phyloP scores from a whole-genome alignment of 2,113 vertebrate species.

The Anolis sagrei region DNA sequence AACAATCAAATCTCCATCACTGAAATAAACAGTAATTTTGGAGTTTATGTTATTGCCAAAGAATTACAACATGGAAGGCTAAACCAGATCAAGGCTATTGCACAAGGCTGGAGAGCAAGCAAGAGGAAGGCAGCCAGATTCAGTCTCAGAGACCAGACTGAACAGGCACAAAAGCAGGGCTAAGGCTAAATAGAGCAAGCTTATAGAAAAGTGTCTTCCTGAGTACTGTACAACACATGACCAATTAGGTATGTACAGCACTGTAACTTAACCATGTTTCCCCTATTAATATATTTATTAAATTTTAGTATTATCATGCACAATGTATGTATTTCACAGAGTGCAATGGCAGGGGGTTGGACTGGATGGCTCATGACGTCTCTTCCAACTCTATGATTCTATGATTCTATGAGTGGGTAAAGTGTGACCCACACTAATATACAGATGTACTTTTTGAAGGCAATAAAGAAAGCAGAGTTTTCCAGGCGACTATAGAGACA shows the following conservation, averaged over 20 bases:
- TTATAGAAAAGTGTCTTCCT: not conserved
- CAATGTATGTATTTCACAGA: not conserved
- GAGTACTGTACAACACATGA: not conserved
- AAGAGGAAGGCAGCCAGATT: not conserved
- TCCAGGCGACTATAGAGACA: too few species aligned
- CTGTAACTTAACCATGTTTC: not conserved
- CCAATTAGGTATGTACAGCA: not conserved
- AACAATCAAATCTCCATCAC: not conserved
- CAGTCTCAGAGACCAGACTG: not conserved
- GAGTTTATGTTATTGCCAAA: slow-evolving; percentile 1
- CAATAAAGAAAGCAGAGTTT: not conserved
- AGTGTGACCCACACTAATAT: too few species aligned
- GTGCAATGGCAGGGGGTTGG: too few species aligned
- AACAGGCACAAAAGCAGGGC: not conserved
- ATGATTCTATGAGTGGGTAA: too few species aligned
- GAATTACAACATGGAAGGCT: not conserved
- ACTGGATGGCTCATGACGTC: too few species aligned
- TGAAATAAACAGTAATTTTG: slow-evolving; percentile 11
- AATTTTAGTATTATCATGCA: not conserved
- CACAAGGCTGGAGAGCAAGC: not conserved
- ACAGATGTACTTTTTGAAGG: not conserved
- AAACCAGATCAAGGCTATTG: not conserved
- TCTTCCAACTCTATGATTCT: too few species aligned
- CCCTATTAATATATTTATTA: not conserved
- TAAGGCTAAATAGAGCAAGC: not conserved